Evolutionary conservation across 53 echinoderm and acorn worm species (phyloP), one percentile per base, ranked within the genome.

Genomic region (Paracentrotus lividus): DNA sequence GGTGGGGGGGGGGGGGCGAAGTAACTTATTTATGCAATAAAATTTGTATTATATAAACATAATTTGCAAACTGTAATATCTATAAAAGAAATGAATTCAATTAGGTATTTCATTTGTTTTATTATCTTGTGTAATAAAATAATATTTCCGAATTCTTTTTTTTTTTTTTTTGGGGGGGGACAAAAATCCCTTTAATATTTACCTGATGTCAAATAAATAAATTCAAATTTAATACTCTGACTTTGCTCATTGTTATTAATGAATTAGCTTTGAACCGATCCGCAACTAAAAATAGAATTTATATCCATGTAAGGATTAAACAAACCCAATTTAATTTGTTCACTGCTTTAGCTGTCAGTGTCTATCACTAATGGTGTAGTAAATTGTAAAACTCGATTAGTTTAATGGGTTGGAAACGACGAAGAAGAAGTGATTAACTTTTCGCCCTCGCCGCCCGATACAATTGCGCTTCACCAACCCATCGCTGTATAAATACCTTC

Each of bases 291-390:
- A 51, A 51, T 51, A 51, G 51, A 12, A 51, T 8, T 51, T 51
- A 51, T 12, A 8, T 51, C 6, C 51, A 51, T 8, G 51, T 8
- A 8, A 12, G 57, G 57, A 57, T 57, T 20, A 38, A 20, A 16
- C 32, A 40, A 40, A 40, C 72, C 20, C 4, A 8, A 3, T 72
- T 72, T 72, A 72, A 72, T 72, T 72, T 72, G 72, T 38, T 72
- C 40, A 1, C 36, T 32, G 8, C 36, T 3, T 36, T 20, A 36
- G 6, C 18, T 40, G 36, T 72, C 38, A 72, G 36, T 72, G 72
- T 72, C 72, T 72, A 40, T 72, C 72, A 72, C 72, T 40, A 72
- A 72, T 72, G 18, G 72, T 40, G 72, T 38, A 36, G 72, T 72
- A 40, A 38, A 72, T 72, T 72, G 72, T 72, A 38, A 5, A 72